Conservation (phyloP, 2,113 vertebrate species). For the Prinia subflava region DNA sequence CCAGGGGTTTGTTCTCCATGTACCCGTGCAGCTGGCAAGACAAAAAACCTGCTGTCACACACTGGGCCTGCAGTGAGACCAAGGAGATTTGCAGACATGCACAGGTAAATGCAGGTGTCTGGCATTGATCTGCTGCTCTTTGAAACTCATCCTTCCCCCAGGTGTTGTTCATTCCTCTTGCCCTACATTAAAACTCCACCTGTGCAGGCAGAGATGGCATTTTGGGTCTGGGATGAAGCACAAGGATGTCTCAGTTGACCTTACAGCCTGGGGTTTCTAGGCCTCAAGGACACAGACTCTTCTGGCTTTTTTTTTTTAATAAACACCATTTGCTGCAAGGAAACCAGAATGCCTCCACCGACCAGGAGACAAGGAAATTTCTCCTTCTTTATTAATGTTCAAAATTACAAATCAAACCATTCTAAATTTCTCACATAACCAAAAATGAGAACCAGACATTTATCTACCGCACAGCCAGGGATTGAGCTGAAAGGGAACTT, state of each 20-base stretch:
- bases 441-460: conserved; percentile 75
- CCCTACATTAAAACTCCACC: neutral
- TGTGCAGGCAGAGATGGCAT: neutral
- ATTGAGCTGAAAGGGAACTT: conserved; percentile 45
- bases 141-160: neutral
- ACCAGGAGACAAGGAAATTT: conserved; percentile 1
- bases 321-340: conserved; percentile 2
- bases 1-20: conserved; percentile 91
- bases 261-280: neutral
- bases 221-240: neutral
- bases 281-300: neutral
- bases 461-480: conserved; percentile 62
- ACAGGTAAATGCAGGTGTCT: rapidly evolving
- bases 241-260: neutral
- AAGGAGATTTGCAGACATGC: neutral
- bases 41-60: neutral
- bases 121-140: neutral
- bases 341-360: neutral
- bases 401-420: conserved; percentile 74
- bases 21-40: conserved; percentile 88
- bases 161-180: neutral
- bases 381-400: conserved; percentile 35
- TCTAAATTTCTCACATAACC: conserved; percentile 70
- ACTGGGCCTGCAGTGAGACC: neutral
- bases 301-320: neutral